A percentile compares a stretch with the other conserved stretches of the same genome.
These are phyloP conservation scores for Conchocele bisecta DNA, from an alignment of 2,888 invertebrate genomes.

Conservation along the genomic window DNA sequence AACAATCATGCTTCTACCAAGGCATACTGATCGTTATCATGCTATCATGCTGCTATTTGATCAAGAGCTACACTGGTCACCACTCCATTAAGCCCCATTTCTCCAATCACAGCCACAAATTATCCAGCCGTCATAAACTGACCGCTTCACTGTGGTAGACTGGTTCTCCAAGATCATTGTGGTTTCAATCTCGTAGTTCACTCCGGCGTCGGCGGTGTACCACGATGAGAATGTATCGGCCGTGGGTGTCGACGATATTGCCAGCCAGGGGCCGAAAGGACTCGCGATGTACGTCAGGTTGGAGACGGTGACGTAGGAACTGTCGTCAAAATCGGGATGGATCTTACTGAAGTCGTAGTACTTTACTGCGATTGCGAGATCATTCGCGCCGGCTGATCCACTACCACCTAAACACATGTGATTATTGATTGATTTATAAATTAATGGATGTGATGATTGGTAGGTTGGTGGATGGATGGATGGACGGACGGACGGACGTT, in stretches of 20 bases:
- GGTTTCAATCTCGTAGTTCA: constrained; percentile 26
- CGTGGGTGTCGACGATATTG: constrained; percentile 59
- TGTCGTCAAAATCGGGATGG: constrained; percentile 51
- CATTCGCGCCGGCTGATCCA: constrained; percentile 31
- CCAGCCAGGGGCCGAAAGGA: constrained; percentile 66
- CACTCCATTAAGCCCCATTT: no score
- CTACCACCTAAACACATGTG: constrained; percentile 13
- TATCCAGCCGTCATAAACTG: constrained; percentile 6
- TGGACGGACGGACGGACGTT: no score
- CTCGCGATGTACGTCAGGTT: constrained; percentile 64
- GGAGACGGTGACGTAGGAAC: constrained; percentile 28
- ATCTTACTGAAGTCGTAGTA: constrained; percentile 61
- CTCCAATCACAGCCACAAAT: no score
- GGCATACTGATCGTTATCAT: no score
- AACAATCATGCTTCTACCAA: no score
- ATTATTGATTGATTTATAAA: no score
- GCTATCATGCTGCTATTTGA: no score
- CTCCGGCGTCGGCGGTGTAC: constrained; percentile 46
- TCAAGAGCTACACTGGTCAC: no score
- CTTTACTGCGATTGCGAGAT: constrained; percentile 40
- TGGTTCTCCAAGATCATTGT: constrained; percentile 29
- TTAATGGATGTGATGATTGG: no score
- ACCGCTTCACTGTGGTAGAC: constrained; percentile 33
- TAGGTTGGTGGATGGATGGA: no score
- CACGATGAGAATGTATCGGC: constrained; percentile 71